Evolutionary conservation across 2,797 vertebrate genomes (phyloP).

Genomic region (Silurus lanzhouensis): DNA sequence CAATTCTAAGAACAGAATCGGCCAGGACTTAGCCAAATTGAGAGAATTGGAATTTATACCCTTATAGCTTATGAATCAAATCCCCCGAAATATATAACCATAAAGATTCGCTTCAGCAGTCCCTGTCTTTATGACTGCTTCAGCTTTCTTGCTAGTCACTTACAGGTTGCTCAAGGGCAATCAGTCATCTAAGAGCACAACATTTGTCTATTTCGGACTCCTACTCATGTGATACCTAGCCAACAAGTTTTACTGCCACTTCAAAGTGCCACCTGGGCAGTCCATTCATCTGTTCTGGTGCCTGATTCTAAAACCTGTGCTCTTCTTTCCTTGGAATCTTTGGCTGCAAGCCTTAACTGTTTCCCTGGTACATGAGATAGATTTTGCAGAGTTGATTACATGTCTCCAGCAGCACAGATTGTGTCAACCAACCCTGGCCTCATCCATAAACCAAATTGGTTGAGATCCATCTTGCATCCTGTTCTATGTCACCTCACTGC

Average conservation of each 20-base stretch:
- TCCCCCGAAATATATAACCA: background rate
- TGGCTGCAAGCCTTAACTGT: background rate
- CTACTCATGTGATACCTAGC: too few relatives aligned
- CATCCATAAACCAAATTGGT: slow-evolving; percentile 10
- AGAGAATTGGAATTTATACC: background rate
- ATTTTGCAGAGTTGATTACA: slow-evolving; percentile 17
- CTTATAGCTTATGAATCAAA: too few relatives aligned
- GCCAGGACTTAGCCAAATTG: background rate
- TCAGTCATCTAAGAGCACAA: background rate
- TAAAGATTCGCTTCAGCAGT: background rate
- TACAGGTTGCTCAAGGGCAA: background rate
- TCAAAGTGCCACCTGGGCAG: background rate
- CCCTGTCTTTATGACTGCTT: background rate
- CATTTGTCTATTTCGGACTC: background rate
- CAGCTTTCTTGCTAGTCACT: slow-evolving; percentile 2
- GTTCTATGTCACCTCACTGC: slow-evolving; percentile 4
- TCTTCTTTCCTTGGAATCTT: background rate
- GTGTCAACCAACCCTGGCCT: slow-evolving; percentile 15
- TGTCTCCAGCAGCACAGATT: slow-evolving; percentile 9
- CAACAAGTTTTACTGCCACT: background rate
- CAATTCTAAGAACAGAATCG: background rate
- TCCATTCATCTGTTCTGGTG: background rate
- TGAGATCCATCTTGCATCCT: slow-evolving; percentile 4
- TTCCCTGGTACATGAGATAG: background rate
- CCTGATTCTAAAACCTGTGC: background rate